Base-by-base conservation (phyloP, 1,140 invertebrate species). In the Cotesia glomerata region DNA sequence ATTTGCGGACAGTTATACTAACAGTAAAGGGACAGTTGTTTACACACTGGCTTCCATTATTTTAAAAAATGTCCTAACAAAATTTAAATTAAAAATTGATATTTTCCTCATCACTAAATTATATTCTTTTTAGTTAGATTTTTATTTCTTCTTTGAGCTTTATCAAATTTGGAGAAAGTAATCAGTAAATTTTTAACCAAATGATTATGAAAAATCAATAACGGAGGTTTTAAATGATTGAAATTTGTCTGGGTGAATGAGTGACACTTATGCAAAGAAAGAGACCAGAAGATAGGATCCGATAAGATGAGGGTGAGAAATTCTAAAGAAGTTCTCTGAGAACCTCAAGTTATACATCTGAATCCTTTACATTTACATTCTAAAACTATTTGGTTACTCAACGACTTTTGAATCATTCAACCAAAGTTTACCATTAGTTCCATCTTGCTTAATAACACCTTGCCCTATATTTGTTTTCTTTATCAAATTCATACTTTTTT, bases 311-410 rank as follows among this genome's bases (percentile, higher is more conserved):
- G 13, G 16, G 4, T 61, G 59, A 61, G 59, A 61, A 61, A 61
- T 18, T 32, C 16, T 8, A 5, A 61, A 61, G 59, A 61, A 32
- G 52, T 45, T 45, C 11, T 45, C 39, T 56, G 18, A 56, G 13
- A 7, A 18, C 1, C n/a, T 56, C 5, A 5, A 61, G 16, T 58
- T 26, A 45, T 45, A 45, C 8, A 45, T 45, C 39, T 45, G 39
- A 45, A 45, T 45, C 39, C 39, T 45, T 45, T 11, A 45, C 39
- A 45, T 45, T 45, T 45, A 45, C 39, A 2, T 18, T 61, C 16
- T 61, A 32, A 61, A 26, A 61, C 59, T 61, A 61, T 61, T 61
- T 61, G 59, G 16, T 61, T 61, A 61, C 32, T 61, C 59, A 61
- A 14, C 5, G 59, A 61, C 59, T 61, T 61, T 34, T 13, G 59